phyloP scores from a whole-genome alignment of 2,888 invertebrate genomes.

The Agriopis aurantiaria region DNA sequence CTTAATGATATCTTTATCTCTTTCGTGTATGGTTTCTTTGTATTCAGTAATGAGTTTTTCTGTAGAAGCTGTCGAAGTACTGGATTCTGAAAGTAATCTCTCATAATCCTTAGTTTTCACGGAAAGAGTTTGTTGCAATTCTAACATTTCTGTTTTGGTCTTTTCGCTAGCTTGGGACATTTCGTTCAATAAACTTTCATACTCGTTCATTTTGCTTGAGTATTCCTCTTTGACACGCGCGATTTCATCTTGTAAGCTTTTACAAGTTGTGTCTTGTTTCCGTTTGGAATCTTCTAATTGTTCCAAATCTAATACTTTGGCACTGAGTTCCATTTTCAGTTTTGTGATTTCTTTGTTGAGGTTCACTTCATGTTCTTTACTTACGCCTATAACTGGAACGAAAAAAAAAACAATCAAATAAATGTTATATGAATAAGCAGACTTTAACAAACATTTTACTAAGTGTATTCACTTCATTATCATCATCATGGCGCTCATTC shows the following conservation, averaged over 20 bases:
- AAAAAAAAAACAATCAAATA: background rate
- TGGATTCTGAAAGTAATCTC: slow-evolving; percentile 72
- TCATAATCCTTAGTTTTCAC: slow-evolving; percentile 76
- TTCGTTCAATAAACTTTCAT: slow-evolving; percentile 77
- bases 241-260: slow-evolving; percentile 75
- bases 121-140: slow-evolving; percentile 72
- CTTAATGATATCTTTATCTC: slow-evolving; percentile 84
- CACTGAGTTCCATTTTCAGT: slow-evolving; percentile 84
- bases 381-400: slow-evolving; percentile 75
- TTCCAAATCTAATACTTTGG: slow-evolving; percentile 85
- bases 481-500: too few relatives aligned
- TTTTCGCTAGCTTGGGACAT: slow-evolving; percentile 76
- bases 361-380: slow-evolving; percentile 81
- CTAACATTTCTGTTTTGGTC: slow-evolving; percentile 73
- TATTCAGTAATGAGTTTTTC: slow-evolving; percentile 79
- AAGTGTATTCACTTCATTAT: too few relatives aligned
- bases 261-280: slow-evolving; percentile 71
- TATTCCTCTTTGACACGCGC: slow-evolving; percentile 72
- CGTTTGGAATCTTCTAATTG: slow-evolving; percentile 75
- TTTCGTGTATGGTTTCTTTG: slow-evolving; percentile 82
- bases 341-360: slow-evolving; percentile 83
- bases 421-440: background rate
- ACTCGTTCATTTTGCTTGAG: slow-evolving; percentile 77
- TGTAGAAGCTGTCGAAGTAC: slow-evolving; percentile 68
- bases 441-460: background rate